phyloP scores from a whole-genome alignment of 2,113 vertebrate genomes.

The Brachyhypopomus gauderio region DNA sequence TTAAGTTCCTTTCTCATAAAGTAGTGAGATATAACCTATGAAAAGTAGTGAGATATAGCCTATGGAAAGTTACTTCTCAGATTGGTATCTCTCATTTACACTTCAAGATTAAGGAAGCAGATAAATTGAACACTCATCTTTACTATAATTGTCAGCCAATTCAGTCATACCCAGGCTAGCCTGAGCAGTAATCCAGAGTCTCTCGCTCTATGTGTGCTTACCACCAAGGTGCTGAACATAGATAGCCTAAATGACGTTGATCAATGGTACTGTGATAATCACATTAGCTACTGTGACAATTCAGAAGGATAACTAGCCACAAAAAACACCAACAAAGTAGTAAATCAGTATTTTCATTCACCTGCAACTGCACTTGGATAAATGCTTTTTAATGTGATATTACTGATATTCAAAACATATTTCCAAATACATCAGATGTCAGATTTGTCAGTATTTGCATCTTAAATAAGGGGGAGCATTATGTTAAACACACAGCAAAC shows the following conservation, averaged over 20 bases:
- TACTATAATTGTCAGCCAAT: background rate
- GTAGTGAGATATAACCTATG: background rate
- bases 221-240: slow-evolving; percentile 45
- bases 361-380: too few species aligned
- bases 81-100: background rate
- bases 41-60: background rate
- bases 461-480: too few species aligned
- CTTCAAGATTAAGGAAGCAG: slow-evolving; percentile 9
- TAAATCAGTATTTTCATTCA: too few species aligned
- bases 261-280: slow-evolving; percentile 36
- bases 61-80: background rate
- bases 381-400: too few species aligned
- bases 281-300: slow-evolving; percentile 23
- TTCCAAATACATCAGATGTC: too few species aligned
- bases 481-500: too few species aligned
- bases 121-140: background rate
- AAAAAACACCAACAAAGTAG: background rate
- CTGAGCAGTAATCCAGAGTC: slow-evolving; percentile 39
- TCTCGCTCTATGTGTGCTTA: background rate
- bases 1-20: background rate
- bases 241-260: slow-evolving; percentile 50
- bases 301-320: slow-evolving; percentile 5
- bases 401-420: too few species aligned
- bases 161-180: background rate
- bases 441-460: too few species aligned